Base-by-base conservation (phyloP, 2,113 vertebrate genomes). In the Haemorhous mexicanus region DNA sequence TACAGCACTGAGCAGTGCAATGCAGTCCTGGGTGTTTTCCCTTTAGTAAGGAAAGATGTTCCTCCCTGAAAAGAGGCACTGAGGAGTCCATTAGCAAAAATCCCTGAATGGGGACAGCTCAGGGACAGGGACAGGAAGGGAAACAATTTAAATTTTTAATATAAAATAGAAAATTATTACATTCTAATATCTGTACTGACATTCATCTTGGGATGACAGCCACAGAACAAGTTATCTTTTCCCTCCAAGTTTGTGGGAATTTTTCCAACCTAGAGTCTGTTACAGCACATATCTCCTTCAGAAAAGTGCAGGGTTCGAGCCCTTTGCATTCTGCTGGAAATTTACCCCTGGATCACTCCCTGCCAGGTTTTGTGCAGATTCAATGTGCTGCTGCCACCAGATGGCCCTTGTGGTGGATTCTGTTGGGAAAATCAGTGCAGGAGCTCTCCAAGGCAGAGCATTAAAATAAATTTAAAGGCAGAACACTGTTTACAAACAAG, bases 301-400 rank as follows among this genome's bases (percentile, higher is more conserved):
- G 46, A 17, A 73, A 76, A 47, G 2, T 17, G 46, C 52, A 27
- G 22, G 20, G 47, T 62, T 50, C 62, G 87, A 93, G 23, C 85
- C 47, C 52, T 82, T 62, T 49, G 41, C 15, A 3, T 89, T 63
- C 80, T 41, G 59, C 73, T 84, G 70, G 43, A 58, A 83, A 84
- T 53, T 10, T 44, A 63, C 33, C 68, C 58, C n/a, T 10, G 33
- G 20, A 35, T 8, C 35, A 43, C 9, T 9, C 39, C n/a, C 44
- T 7, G 3, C 6, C 39, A 28, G 14, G 46, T 35, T 70, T 27
- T 18, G 49, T 59, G 68, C 75, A 58, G 78, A 33, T 87, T 66
- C 76, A 64, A 84, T 78, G 87, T 83, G 58, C 50, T 96, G 90
- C 69, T 95, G 92, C 96, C 96, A 97, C 90, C 94, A 97, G 92